phyloP scores from a whole-genome alignment of 1,140 invertebrate genomes.

The Aphaenogaster ashmeadi region DNA sequence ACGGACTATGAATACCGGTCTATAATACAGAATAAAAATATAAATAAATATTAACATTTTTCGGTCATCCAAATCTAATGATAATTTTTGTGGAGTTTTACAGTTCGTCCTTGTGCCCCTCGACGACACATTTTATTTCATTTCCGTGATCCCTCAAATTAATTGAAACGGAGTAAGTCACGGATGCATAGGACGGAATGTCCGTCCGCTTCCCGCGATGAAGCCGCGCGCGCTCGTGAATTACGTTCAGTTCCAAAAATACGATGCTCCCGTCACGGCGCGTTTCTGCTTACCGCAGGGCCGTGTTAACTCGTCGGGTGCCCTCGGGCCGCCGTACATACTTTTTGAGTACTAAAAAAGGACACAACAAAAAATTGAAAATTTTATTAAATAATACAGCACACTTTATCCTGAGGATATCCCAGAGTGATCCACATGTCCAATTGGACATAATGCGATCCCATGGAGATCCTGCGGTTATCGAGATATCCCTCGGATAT shows the following conservation, averaged over 20 bases:
- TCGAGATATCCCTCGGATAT: too few species aligned
- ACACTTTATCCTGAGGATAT: too few species aligned
- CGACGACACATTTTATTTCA: not conserved
- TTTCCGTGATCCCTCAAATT: not conserved
- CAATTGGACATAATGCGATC: too few species aligned
- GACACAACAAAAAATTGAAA: too few species aligned
- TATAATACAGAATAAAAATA: too few species aligned
- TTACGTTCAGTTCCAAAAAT: conserved; percentile 20
- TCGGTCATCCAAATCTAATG: not conserved
- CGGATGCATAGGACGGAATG: not conserved
- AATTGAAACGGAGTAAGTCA: not conserved
- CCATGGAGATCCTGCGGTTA: too few species aligned
- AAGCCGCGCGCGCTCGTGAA: not conserved
- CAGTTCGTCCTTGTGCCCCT: not conserved
- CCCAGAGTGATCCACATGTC: too few species aligned
- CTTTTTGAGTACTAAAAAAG: too few species aligned
- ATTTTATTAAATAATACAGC: too few species aligned
- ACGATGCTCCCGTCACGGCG: not conserved
- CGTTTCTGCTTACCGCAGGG: not conserved
- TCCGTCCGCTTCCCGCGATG: not conserved
- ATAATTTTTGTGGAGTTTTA: not conserved
- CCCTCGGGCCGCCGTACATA: too few species aligned
- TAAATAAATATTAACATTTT: not conserved
- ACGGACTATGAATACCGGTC: too few species aligned
- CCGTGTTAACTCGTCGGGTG: too few species aligned